phyloP scores from a whole-genome alignment of 2,797 vertebrate genomes.

The Graptemys geographica region DNA sequence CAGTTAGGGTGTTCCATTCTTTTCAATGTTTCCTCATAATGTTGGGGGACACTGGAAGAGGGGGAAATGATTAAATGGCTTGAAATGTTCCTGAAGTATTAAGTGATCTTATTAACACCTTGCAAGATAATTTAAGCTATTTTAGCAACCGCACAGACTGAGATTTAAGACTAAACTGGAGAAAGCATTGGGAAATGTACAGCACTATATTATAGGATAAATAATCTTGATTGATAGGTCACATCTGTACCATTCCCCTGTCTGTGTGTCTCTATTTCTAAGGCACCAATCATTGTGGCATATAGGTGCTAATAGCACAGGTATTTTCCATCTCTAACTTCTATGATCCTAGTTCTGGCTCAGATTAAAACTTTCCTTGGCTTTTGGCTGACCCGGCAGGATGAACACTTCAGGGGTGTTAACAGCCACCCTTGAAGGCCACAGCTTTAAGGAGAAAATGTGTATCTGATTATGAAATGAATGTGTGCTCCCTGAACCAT shows the following conservation, averaged over 20 bases:
- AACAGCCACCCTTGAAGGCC: too few species aligned
- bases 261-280: neutral
- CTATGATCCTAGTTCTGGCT: neutral
- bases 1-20: conserved; percentile 33
- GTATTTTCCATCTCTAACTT: neutral
- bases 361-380: neutral
- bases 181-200: neutral
- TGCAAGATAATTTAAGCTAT: neutral
- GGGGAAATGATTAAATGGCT: conserved; percentile 45
- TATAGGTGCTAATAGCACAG: neutral
- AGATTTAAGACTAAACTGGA: neutral
- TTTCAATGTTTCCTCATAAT: conserved; percentile 44
- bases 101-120: conserved; percentile 27
- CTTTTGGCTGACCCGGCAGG: neutral
- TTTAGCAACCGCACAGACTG: neutral
- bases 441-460: neutral
- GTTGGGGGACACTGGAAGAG: neutral
- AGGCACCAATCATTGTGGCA: neutral
- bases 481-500: neutral
- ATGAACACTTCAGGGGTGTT: neutral
- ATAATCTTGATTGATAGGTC: neutral
- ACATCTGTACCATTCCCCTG: neutral
- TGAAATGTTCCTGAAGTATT: conserved; percentile 60
- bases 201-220: neutral
- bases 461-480: neutral